Percentiles rank a stretch among this genome's conserved stretches.
Evolutionary conservation across 2,888 invertebrate species (phyloP).

Genomic region (Miltochrista miniata): DNA sequence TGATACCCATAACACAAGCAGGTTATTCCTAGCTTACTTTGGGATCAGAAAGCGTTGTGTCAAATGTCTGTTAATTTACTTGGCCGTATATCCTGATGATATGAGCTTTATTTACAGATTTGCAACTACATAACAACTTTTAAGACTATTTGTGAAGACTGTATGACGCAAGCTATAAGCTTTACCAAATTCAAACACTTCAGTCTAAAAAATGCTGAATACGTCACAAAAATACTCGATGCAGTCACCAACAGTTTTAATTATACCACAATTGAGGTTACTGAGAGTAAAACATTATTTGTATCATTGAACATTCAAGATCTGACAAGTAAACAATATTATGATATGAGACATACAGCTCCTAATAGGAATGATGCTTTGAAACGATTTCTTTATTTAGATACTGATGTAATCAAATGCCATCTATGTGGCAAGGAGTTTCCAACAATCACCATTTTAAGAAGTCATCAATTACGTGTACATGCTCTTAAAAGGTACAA

Average conservation of each 20-base stretch:
- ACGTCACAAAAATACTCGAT: conserved; percentile 45
- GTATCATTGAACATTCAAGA: conserved; percentile 49
- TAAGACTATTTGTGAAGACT: conserved; percentile 52
- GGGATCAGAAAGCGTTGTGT: no score
- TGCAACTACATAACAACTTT: conserved; percentile 44
- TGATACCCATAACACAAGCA: no score
- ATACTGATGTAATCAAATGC: conserved; percentile 44
- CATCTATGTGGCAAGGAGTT: conserved; percentile 55
- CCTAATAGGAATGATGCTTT: conserved; percentile 35
- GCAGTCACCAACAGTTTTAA: conserved; percentile 44
- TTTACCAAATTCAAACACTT: conserved; percentile 55
- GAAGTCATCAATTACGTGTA: conserved; percentile 56
- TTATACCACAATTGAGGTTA: conserved; percentile 27
- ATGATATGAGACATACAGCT: conserved; percentile 39
- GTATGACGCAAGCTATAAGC: conserved; percentile 46
- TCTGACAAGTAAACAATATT: conserved; percentile 48
- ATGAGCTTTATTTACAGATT: conserved; percentile 48
- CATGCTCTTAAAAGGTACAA: conserved; percentile 58
- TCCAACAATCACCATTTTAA: conserved; percentile 45
- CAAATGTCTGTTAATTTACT: no score
- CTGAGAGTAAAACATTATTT: conserved; percentile 48
- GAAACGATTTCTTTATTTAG: conserved; percentile 37
- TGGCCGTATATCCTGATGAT: no score
- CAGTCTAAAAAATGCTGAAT: conserved; percentile 42
- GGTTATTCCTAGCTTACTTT: no score